phyloP scores from a whole-genome alignment of 2,113 vertebrate genomes.

The Serilophus lunatus region DNA sequence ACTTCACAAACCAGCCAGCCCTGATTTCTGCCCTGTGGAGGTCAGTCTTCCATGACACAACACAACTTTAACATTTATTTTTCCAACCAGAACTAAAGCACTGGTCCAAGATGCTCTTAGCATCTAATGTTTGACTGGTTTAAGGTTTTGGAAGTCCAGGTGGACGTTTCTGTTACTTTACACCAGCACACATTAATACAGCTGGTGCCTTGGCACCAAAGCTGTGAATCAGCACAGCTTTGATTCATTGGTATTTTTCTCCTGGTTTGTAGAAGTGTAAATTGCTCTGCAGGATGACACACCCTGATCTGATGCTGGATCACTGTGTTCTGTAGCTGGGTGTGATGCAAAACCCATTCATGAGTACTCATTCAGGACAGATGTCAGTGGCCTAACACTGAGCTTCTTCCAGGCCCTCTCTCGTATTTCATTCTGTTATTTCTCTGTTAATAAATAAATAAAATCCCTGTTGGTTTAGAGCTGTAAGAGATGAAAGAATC shows the following conservation, averaged over 20 bases:
- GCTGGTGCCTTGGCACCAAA: not conserved
- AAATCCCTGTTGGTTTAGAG: not conserved
- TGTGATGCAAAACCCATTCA: not conserved
- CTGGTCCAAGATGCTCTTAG: rapidly evolving
- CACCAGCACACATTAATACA: not conserved
- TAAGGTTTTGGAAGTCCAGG: rapidly evolving
- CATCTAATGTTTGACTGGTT: not conserved
- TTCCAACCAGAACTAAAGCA: not conserved
- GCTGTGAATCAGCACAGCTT: not conserved
- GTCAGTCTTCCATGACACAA: not conserved
- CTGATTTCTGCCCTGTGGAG: not conserved
- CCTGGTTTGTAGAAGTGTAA: not conserved
- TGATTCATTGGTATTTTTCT: not conserved
- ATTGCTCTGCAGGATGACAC: not conserved
- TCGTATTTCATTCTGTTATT: not conserved
- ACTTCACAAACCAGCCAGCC: not conserved
- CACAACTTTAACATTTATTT: rapidly evolving
- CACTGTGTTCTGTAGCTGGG: not conserved
- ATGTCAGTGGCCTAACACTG: not conserved
- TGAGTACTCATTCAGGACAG: not conserved
- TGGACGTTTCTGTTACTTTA: not conserved
- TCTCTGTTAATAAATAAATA: slow-evolving; percentile 7
- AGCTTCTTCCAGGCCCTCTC: not conserved
- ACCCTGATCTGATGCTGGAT: not conserved
- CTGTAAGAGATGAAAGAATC: not conserved